phyloP scores from a whole-genome alignment of 1,140 invertebrate species.

The Sinonovacula constricta region DNA sequence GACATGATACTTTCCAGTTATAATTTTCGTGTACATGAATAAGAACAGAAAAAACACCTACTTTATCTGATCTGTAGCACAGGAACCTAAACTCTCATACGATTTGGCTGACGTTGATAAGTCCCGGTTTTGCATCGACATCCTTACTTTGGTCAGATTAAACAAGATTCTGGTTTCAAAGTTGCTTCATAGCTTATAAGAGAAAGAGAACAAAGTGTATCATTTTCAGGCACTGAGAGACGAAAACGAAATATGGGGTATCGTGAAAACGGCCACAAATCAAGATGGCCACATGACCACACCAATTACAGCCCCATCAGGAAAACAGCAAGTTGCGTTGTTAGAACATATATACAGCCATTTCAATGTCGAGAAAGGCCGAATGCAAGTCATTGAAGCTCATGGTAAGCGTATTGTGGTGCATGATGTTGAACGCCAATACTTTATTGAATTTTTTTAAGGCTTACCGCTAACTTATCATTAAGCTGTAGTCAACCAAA shows the following conservation, averaged over 20 bases:
- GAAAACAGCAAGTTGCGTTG: slow-evolving; percentile 42
- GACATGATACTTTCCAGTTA: not conserved
- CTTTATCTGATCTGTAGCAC: not conserved
- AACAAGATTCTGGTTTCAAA: too few relatives aligned
- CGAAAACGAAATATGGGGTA: slow-evolving; percentile 51
- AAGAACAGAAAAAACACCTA: not conserved
- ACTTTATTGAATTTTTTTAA: too few relatives aligned
- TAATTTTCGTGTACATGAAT: not conserved
- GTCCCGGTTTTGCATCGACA: too few relatives aligned
- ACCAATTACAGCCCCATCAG: slow-evolving; percentile 45
- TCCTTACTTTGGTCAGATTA: too few relatives aligned
- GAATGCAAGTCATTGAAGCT: slow-evolving; percentile 56
- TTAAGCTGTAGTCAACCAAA: too few relatives aligned
- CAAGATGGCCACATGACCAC: slow-evolving; percentile 55
- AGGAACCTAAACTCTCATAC: too few relatives aligned
- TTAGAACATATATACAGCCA: slow-evolving; percentile 38
- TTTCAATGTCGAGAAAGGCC: slow-evolving; percentile 15
- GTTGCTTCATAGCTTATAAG: too few relatives aligned
- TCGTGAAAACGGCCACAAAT: slow-evolving; percentile 50
- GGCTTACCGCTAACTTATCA: too few relatives aligned
- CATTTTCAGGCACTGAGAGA: slow-evolving; percentile 48
- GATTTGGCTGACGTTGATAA: too few relatives aligned
- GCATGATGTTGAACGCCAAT: not conserved
- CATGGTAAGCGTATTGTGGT: slow-evolving; percentile 57
- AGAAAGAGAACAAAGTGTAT: too few relatives aligned